A percentile compares a stretch with the other conserved stretches of the same genome.
Conservation (phyloP, 2,113 vertebrate genomes). For the Salvelinus sp. region DNA sequence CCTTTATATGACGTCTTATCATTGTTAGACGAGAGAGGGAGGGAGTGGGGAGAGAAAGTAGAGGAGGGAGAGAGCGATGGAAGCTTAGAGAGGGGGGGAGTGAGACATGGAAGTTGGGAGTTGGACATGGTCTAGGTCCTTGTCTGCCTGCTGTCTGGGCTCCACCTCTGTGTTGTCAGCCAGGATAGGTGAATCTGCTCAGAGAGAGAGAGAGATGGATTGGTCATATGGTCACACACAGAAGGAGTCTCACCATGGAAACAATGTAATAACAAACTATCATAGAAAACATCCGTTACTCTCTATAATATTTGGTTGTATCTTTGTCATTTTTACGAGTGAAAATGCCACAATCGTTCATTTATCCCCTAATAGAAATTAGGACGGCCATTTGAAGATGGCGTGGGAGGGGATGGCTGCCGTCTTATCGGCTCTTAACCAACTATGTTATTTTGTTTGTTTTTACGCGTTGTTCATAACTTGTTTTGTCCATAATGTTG, state of each 20-base stretch:
- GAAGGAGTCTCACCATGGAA: neutral
- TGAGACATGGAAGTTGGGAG: neutral
- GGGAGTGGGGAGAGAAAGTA: constrained; percentile 21
- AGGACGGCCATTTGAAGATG: no score
- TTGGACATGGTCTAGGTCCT: constrained; percentile 16
- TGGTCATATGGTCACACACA: neutral
- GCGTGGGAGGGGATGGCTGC: no score
- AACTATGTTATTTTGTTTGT: no score
- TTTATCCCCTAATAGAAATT: neutral
- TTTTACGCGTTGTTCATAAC: no score
- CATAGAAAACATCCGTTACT: neutral
- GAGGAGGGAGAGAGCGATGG: constrained; percentile 5
- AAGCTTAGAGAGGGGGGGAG: neutral
- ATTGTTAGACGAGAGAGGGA: neutral
- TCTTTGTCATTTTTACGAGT: neutral
- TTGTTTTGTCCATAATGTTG: no score
- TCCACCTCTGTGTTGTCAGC: neutral
- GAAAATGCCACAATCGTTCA: neutral
- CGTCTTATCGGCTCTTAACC: no score
- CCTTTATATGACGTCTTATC: no score
- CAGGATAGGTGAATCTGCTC: constrained; percentile 1
- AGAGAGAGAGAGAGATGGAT: no score
- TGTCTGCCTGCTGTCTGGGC: neutral
- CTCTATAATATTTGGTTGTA: neutral
- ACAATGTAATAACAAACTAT: neutral